Conservation (phyloP, 2,113 vertebrate genomes). For the Halichoerus grypus region DNA sequence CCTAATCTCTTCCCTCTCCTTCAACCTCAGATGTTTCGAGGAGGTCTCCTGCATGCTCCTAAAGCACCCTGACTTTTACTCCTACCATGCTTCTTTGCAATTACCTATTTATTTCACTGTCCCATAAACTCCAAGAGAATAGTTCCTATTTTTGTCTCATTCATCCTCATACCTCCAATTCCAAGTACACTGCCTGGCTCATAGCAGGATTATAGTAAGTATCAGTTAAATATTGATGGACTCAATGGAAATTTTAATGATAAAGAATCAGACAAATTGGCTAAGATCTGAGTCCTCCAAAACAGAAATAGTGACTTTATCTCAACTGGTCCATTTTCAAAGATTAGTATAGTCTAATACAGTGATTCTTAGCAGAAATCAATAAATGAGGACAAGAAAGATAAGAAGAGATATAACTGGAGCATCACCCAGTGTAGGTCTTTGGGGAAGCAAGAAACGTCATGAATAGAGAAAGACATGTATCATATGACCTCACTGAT, state of each 20-base stretch:
- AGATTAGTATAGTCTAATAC: background rate
- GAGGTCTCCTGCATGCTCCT: background rate
- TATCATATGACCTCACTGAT: too few species aligned
- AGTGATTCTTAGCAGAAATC: background rate
- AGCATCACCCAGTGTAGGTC: background rate
- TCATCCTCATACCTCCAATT: background rate
- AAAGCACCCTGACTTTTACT: background rate
- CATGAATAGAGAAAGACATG: too few species aligned
- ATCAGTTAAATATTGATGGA: background rate
- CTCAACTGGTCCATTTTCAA: constrained; percentile 23
- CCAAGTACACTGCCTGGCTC: background rate
- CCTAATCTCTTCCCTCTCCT: background rate
- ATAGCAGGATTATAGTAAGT: background rate
- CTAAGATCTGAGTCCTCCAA: constrained; percentile 9
- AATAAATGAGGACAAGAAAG: background rate
- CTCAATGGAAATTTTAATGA: constrained; percentile 33
- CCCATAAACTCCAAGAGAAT: background rate
- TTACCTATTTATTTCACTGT: background rate
- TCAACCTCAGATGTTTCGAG: background rate
- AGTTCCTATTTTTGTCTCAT: background rate
- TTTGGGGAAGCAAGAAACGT: background rate
- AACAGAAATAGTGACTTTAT: background rate
- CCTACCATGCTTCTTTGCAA: background rate
- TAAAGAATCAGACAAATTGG: background rate
- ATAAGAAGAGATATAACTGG: background rate